These are phyloP conservation scores for Carassius gibelio DNA, from an alignment of 2,113 vertebrate genomes.

Conservation along the genomic window DNA sequence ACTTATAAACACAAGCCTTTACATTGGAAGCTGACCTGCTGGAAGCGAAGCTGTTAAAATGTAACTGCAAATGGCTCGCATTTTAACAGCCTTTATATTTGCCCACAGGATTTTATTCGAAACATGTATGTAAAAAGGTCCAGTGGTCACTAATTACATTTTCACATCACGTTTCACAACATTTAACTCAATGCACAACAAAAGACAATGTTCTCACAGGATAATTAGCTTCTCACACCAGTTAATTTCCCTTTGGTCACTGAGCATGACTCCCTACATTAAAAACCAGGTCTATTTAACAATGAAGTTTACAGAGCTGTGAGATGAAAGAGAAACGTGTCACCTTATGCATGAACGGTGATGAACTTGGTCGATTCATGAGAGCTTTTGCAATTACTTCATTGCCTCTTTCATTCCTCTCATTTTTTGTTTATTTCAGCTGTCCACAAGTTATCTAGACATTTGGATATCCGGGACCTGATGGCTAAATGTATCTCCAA, in stretches of 20 bases:
- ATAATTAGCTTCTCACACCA: constrained; percentile 54
- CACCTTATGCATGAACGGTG: not conserved
- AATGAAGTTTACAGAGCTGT: constrained; percentile 24
- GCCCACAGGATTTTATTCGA: constrained; percentile 38
- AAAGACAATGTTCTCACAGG: constrained; percentile 51
- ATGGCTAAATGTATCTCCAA: constrained; percentile 17
- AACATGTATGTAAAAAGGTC: constrained; percentile 38
- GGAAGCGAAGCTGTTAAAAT: constrained; percentile 51
- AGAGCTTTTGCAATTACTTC: not conserved
- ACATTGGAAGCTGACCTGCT: constrained; percentile 48
- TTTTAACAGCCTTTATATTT: constrained; percentile 50
- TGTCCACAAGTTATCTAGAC: not conserved
- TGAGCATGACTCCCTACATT: constrained; percentile 32
- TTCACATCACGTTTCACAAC: constrained; percentile 42
- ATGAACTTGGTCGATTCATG: not conserved
- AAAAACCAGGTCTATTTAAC: constrained; percentile 44
- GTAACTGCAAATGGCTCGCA: constrained; percentile 50
- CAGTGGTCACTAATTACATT: constrained; percentile 52
- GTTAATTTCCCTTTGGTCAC: constrained; percentile 49
- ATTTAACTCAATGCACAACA: constrained; percentile 55
- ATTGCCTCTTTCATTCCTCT: not conserved
- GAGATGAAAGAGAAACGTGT: constrained; percentile 17
- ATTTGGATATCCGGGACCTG: not conserved
- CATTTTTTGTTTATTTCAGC: constrained; percentile 5
- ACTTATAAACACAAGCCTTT: constrained; percentile 40